These are phyloP conservation scores for Nemurella pictetii DNA, from an alignment of 2,888 invertebrate genomes.

Conservation along the genomic window DNA sequence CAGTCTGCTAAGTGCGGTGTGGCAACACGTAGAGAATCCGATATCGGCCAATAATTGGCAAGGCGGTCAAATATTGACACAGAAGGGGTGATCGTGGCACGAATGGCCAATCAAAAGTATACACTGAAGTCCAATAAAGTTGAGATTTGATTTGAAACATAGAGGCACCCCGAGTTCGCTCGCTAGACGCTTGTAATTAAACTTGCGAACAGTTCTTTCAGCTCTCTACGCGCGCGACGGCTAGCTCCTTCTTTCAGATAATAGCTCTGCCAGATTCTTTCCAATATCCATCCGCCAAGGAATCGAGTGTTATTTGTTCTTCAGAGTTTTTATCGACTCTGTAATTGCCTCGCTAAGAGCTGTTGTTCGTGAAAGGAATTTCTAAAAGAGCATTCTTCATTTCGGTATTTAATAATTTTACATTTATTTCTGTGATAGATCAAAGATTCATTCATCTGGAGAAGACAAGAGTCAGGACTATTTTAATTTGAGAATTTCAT, in stretches of 20 bases:
- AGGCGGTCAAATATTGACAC: slow-evolving; percentile 37
- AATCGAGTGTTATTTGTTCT: slow-evolving; percentile 28
- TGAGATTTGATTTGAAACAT: slow-evolving; percentile 36
- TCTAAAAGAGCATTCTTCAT: background rate
- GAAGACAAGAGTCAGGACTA: background rate
- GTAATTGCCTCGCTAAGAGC: slow-evolving; percentile 19
- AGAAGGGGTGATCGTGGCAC: slow-evolving; percentile 14
- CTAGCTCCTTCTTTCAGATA: slow-evolving; percentile 2
- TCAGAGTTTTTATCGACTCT: slow-evolving; percentile 6
- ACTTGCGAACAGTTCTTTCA: slow-evolving; percentile 1
- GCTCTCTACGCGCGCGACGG: background rate
- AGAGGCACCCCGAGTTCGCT: background rate
- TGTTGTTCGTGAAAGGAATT: background rate
- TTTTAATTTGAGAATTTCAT: too few relatives aligned
- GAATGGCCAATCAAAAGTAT: slow-evolving; percentile 33
- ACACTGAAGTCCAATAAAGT: background rate
- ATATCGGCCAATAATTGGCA: slow-evolving; percentile 31
- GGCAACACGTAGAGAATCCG: slow-evolving; percentile 7
- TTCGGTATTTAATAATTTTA: background rate
- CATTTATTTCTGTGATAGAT: background rate
- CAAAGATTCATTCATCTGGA: background rate
- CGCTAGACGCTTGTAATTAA: slow-evolving; percentile 32
- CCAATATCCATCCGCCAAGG: slow-evolving; percentile 7
- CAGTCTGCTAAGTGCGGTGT: background rate
- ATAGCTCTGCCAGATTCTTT: slow-evolving; percentile 16